A percentile compares a stretch with the other conserved stretches of the same genome.
Evolutionary conservation across 2,797 vertebrate species (phyloP).

Genomic region (Todus mexicanus): DNA sequence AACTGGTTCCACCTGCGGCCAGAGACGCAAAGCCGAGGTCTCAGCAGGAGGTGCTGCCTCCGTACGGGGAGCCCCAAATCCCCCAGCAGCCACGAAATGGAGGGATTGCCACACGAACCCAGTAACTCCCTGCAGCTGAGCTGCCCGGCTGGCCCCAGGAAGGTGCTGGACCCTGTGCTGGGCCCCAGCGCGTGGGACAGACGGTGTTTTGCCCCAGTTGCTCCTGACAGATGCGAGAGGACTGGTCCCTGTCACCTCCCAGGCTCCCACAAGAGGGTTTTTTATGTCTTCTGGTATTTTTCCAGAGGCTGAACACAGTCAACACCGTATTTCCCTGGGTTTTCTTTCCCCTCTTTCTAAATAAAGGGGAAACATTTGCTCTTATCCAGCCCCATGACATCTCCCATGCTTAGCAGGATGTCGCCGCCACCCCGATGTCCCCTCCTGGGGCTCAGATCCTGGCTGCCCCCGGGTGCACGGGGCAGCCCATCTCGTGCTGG

Average conservation of each 20-base stretch:
- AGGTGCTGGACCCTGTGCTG: not conserved
- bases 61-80: not conserved
- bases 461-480: accelerated
- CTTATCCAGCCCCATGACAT: not conserved
- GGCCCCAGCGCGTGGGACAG: accelerated
- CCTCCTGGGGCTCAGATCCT: not conserved
- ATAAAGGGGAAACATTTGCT: not conserved
- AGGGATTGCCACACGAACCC: not conserved
- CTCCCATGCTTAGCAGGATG: not conserved
- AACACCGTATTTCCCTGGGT: not conserved
- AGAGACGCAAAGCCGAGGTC: accelerated
- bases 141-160: accelerated
- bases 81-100: not conserved
- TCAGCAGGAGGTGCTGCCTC: not conserved
- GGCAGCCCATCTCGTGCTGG: accelerated
- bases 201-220: not conserved
- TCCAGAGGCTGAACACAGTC: not conserved
- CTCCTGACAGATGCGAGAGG: not conserved
- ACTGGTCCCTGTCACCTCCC: not conserved
- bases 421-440: accelerated
- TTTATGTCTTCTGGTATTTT: not conserved
- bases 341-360: not conserved
- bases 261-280: not conserved
- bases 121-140: not conserved
- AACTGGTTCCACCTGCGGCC: not conserved